phyloP scores from a whole-genome alignment of 2,888 invertebrate genomes.

The Cataglyphis rosenhaueri region DNA sequence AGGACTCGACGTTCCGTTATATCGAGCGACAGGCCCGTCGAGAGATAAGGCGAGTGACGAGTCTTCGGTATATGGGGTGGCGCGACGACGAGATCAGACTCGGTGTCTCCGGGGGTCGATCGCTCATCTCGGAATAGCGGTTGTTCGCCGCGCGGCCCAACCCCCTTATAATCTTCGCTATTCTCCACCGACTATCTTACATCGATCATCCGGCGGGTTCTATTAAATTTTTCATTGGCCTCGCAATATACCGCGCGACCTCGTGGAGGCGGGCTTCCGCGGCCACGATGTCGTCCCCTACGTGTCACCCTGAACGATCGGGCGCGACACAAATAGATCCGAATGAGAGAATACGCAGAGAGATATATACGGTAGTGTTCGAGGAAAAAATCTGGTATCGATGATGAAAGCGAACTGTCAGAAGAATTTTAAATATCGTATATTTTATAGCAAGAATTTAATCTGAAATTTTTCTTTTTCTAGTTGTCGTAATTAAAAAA shows the following conservation, averaged over 20 bases:
- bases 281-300: slow-evolving; percentile 33
- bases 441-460: neutral
- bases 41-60: slow-evolving; percentile 77
- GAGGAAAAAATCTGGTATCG: neutral
- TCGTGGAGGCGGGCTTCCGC: slow-evolving; percentile 28
- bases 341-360: slow-evolving; percentile 8
- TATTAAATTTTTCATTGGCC: slow-evolving; percentile 79
- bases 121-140: slow-evolving; percentile 82
- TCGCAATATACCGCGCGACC: slow-evolving; percentile 35
- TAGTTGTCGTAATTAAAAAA: neutral
- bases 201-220: slow-evolving; percentile 81
- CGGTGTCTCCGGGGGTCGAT: slow-evolving; percentile 81
- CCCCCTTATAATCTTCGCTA: slow-evolving; percentile 81
- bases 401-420: neutral
- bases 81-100: slow-evolving; percentile 75
- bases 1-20: slow-evolving; percentile 61
- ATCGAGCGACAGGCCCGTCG: slow-evolving; percentile 64
- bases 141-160: slow-evolving; percentile 71
- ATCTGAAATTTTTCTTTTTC: neutral
- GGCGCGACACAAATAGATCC: slow-evolving; percentile 44
- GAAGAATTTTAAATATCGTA: neutral
- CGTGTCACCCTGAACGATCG: slow-evolving; percentile 42
- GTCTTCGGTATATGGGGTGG: slow-evolving; percentile 71
- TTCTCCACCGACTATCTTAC: slow-evolving; percentile 81
- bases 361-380: slow-evolving; percentile 13